phyloP scores from a whole-genome alignment of 2,113 vertebrate genomes.

The Proterorhinus semilunaris region DNA sequence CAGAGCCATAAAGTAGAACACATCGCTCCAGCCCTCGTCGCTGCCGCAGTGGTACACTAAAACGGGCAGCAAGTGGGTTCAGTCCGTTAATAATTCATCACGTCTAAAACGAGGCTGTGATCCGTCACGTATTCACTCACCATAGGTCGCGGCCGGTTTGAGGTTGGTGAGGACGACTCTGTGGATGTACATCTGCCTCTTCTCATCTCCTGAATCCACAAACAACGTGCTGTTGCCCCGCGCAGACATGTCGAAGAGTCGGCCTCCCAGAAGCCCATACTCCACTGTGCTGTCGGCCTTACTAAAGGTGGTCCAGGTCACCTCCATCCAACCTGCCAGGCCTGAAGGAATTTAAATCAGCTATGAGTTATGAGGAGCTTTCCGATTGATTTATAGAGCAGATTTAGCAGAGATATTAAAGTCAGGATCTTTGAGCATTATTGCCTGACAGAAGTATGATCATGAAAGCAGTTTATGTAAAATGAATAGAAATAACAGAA shows the following conservation, averaged over 20 bases:
- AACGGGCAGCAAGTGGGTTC: neutral
- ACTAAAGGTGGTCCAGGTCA: constrained; percentile 85
- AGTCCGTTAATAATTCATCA: neutral
- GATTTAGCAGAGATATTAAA: neutral
- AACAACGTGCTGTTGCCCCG: constrained; percentile 71
- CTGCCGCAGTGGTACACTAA: constrained; percentile 80
- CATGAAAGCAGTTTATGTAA: no score
- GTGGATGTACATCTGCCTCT: constrained; percentile 80
- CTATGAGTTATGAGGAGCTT: constrained; percentile 5
- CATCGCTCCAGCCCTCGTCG: constrained; percentile 81
- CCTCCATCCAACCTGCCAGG: constrained; percentile 75
- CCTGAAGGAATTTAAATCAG: constrained; percentile 59
- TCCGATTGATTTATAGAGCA: constrained; percentile 4
- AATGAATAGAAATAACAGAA: no score
- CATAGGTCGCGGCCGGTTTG: constrained; percentile 73
- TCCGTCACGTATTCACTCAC: constrained; percentile 52
- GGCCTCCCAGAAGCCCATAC: constrained; percentile 66
- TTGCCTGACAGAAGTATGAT: neutral
- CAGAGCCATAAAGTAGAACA: constrained; percentile 79
- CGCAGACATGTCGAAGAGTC: constrained; percentile 65
- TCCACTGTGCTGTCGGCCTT: constrained; percentile 77
- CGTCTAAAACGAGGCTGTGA: neutral
- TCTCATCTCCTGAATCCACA: constrained; percentile 78
- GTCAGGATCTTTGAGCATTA: neutral
- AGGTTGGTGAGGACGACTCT: constrained; percentile 77